A percentile compares a stretch with the other conserved stretches of the same genome.
Conservation (phyloP, 2,797 vertebrate genomes). For the Leontocebus nigricollis region DNA sequence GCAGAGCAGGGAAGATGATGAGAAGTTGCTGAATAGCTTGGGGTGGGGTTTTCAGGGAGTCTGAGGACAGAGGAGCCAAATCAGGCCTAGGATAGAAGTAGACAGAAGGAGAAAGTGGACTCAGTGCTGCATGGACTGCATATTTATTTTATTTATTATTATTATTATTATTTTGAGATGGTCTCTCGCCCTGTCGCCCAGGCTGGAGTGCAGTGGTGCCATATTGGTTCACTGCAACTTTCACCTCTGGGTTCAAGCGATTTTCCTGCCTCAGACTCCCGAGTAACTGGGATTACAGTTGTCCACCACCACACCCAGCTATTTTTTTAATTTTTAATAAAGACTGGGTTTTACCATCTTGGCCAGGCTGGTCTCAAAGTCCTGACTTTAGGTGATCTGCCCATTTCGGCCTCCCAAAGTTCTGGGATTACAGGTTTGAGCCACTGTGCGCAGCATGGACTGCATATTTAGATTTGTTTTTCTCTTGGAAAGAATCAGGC, state of each 20-base stretch:
- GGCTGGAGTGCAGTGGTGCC: not conserved
- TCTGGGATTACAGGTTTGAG: not conserved
- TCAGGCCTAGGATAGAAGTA: not conserved
- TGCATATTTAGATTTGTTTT: not conserved
- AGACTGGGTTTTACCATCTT: not conserved
- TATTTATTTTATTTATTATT: not conserved
- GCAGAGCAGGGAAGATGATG: not conserved
- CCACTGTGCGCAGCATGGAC: accelerated
- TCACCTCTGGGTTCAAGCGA: not conserved
- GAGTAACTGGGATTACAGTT: not conserved
- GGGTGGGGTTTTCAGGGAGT: not conserved
- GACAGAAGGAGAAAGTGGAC: not conserved
- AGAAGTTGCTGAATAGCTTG: not conserved
- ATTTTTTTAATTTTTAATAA: not conserved
- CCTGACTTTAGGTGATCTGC: not conserved
- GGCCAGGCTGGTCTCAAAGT: not conserved
- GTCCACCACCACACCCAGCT: not conserved
- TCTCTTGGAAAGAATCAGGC: not conserved
- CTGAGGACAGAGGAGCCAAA: not conserved
- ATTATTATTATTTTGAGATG: not conserved
- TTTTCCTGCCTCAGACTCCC: not conserved
- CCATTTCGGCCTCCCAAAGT: not conserved
- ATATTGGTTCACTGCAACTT: not conserved
- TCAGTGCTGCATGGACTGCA: not conserved
- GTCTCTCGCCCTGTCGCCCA: not conserved